Conservation (phyloP, 2,797 vertebrate genomes). For the Acropternis orthonyx region DNA sequence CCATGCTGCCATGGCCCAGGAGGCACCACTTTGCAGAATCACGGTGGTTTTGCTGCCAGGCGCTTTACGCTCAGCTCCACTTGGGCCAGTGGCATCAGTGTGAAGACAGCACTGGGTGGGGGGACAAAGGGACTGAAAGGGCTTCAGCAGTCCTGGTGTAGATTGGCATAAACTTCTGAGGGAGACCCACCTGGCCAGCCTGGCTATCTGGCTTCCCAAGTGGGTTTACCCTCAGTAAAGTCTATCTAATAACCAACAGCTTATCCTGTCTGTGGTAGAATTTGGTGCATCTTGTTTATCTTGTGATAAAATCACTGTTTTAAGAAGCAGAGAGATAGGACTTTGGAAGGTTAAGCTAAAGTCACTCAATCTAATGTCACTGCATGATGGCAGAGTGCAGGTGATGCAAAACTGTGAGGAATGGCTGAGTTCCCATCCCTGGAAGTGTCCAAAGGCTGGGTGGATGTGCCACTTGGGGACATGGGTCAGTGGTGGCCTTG, state of each 20-base stretch:
- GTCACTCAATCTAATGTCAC: neutral
- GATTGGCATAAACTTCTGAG: neutral
- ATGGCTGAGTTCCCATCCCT: neutral
- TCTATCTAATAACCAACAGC: neutral
- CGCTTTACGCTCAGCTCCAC: neutral
- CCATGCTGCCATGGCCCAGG: neutral
- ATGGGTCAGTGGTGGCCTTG: neutral
- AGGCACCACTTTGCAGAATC: neutral
- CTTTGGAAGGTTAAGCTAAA: neutral
- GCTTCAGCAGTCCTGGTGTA: neutral
- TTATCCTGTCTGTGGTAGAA: neutral
- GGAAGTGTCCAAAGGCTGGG: neutral
- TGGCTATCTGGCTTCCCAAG: neutral
- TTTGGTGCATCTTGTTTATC: neutral
- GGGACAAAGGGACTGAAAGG: neutral
- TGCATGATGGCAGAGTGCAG: neutral
- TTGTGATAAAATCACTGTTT: neutral
- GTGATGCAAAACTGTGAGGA: neutral
- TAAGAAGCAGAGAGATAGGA: neutral
- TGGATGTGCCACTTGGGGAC: neutral
- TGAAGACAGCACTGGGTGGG: neutral
- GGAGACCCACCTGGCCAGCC: neutral
- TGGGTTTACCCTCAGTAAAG: neutral
- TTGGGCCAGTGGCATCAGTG: neutral
- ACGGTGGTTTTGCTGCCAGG: neutral